Evolutionary conservation across 2,113 vertebrate genomes (phyloP), one percentile per base, ranked within the genome.

Genomic region (Caranx melampygus): DNA sequence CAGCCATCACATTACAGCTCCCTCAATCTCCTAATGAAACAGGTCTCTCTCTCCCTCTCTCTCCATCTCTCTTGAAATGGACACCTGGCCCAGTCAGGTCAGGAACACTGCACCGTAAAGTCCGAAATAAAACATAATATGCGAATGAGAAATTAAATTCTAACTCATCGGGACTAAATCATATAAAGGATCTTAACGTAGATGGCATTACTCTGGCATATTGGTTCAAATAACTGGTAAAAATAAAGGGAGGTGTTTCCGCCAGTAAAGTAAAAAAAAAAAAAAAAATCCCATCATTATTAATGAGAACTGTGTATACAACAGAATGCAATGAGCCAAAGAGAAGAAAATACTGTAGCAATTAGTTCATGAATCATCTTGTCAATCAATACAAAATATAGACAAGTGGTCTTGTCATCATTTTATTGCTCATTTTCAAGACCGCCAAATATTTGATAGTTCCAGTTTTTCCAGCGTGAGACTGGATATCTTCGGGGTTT

Each of bases 1-100:
- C 70, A 72, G 90, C 82, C 86, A 79, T 90, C 89, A 89, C 78
- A 87, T 88, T 83, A 89, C 80, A 72, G 86, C 83, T 75, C 70
- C 70, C 83, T 88, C 87, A 89, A 88, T 92, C 86, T 89, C 82
- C 84, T 89, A 92, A 92, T 90, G 88, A 92, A 91, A 89, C 90
- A 84, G 72, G 26, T 75, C 63, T 75, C 66, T 72, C 80, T 44
- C 83, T 42, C 79, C n/a, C 68, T 47, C n/a, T 63, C 44, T 60
- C 51, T 51, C 15, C 54, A 68, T 83, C 6, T 33, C 69, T 59
- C 57, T 34, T 44, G 21, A 72, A 72, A 72, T n/a, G 69, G 76
- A 85, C 54, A 75, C 72, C 55, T 74, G 75, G 70, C 74, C 62
- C 66, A 31, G 34, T 12, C 34, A n/a, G 49, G 37, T 77, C 58